Percentiles rank a stretch among this genome's conserved stretches.
phyloP scores from a whole-genome alignment of 2,888 invertebrate genomes.

The Ochropleura leucogaster region DNA sequence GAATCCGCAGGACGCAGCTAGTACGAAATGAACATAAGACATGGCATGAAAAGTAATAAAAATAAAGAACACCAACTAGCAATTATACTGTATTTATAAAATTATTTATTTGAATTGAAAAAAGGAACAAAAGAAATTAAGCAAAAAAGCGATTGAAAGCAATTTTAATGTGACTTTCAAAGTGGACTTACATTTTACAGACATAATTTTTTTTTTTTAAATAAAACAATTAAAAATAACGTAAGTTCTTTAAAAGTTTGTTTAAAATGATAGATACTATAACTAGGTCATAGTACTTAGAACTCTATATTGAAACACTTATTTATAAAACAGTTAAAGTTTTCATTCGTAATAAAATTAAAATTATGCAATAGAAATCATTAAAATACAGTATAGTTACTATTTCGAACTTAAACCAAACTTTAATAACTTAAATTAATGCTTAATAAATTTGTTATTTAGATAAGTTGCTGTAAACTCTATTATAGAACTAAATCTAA shows the following conservation, averaged over 20 bases:
- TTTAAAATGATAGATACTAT: constrained; percentile 12
- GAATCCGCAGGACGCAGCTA: no score
- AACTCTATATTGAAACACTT: constrained; percentile 1
- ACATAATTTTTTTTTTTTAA: no score
- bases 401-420: not conserved
- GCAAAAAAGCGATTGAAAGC: not conserved
- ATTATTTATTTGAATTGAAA: not conserved
- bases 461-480: constrained; percentile 18
- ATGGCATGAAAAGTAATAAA: not conserved
- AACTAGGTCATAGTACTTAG: constrained; percentile 15
- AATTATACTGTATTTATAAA: not conserved
- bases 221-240: not conserved
- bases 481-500: constrained; percentile 25
- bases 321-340: not conserved
- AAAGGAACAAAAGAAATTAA: constrained; percentile 3
- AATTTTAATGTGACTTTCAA: constrained; percentile 30
- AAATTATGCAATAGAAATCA: constrained; percentile 6
- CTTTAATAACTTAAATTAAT: not conserved
- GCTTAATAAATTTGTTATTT: constrained; percentile 30
- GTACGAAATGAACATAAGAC: not conserved
- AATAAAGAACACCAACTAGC: not conserved
- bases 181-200: constrained; percentile 8
- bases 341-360: constrained; percentile 4
- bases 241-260: constrained; percentile 33
- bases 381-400: not conserved